These are phyloP conservation scores for Episyrphus balteatus DNA, from an alignment of 1,140 invertebrate species.

Conservation along the genomic window DNA sequence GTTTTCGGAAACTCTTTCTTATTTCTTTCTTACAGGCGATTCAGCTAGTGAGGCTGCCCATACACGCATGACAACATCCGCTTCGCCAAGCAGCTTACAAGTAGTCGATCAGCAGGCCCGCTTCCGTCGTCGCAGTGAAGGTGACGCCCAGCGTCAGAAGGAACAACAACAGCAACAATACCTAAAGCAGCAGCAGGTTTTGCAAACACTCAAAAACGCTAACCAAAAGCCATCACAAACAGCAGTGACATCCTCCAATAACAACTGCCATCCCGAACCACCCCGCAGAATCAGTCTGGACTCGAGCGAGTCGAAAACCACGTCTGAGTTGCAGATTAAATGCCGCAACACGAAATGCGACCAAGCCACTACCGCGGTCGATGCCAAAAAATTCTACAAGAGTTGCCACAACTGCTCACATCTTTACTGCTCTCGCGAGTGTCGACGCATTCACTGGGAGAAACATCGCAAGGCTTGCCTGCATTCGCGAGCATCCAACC, in stretches of 20 bases:
- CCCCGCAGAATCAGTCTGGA: slow-evolving; percentile 25
- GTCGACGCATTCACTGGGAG: slow-evolving; percentile 79
- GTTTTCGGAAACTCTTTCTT: neutral
- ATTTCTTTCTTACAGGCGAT: slow-evolving; percentile 4
- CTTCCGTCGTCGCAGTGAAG: slow-evolving; percentile 31
- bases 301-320: slow-evolving; percentile 15
- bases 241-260: slow-evolving; percentile 3
- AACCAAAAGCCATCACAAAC: slow-evolving; percentile 1
- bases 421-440: slow-evolving; percentile 72
- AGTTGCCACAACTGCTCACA: slow-evolving; percentile 91
- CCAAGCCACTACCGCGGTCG: slow-evolving; percentile 47
- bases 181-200: slow-evolving; percentile 7
- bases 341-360: slow-evolving; percentile 70
- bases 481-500: slow-evolving; percentile 71
- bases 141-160: slow-evolving; percentile 24
- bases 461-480: slow-evolving; percentile 82
- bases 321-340: slow-evolving; percentile 48
- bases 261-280: neutral
- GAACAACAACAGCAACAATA: slow-evolving; percentile 13
- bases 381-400: slow-evolving; percentile 65
- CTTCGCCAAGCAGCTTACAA: slow-evolving; percentile 9
- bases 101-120: slow-evolving; percentile 22
- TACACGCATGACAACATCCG: slow-evolving; percentile 5
- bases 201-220: neutral
- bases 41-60: slow-evolving; percentile 11